Base-by-base conservation (phyloP, 2,113 vertebrate species). In the Pseudopipra pipra region DNA sequence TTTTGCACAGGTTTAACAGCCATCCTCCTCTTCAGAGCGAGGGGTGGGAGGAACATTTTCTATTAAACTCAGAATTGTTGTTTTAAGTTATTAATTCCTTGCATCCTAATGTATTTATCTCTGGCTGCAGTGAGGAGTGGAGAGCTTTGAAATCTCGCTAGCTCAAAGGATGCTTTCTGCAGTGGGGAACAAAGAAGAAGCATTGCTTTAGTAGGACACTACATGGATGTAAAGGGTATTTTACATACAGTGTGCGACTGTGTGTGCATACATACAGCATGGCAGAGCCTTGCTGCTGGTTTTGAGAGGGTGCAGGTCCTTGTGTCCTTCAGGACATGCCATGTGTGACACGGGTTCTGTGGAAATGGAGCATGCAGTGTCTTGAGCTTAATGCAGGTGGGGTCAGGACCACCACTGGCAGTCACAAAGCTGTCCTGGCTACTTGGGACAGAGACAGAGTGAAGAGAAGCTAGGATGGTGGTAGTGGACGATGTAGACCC, bases 31-130 rank as follows among this genome's bases (percentile, higher is more conserved):
- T 95, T 96, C 83, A 86, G 88, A 90, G 88, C 17, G 41, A 79
- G 54, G 27, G 80, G 88, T 94, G 88, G 96, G 96, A 96, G 86
- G 96, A 95, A 96, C 89, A 84, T 92, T 92, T 94, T 97, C 90
- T 95, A 79, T 96, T 95, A 94, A 97, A 90, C 86, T 89, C 76
- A 51, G 81, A 96, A 89, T 96, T 96, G 92, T 96, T 96, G 93
- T 96, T 92, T 96, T 82, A 88, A 90, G 95, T 96, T 96, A 85
- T 90, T 94, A 96, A 90, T 96, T 96, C 90, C 58, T 86, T 92
- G 95, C 90, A 94, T 94, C 92, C 70, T 96, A 93, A 96, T 96
- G 80, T 86, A 92, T 96, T 96, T 96, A 96, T 95, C 95, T 97
- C 85, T 93, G 76, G 61, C 56, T 94, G 83, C 95, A 90, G 61